A percentile compares a stretch with the other conserved stretches of the same genome.
phyloP scores from a whole-genome alignment of 2,888 invertebrate genomes.

The Hirtodrosophila confusa region DNA sequence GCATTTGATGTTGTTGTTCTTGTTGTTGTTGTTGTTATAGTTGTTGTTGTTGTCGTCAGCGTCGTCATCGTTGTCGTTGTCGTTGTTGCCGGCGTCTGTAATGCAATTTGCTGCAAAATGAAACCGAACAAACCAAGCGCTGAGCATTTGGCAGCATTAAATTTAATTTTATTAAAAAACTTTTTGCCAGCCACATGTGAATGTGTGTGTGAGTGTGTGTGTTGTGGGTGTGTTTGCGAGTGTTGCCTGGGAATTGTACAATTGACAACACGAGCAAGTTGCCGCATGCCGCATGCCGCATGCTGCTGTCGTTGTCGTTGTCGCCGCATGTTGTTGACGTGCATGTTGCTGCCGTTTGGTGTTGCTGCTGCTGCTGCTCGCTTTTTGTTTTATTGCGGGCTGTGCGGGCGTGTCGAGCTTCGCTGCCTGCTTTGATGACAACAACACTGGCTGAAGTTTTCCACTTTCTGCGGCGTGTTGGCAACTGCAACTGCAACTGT shows the following conservation, averaged over 20 bases:
- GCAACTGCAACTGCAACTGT: slow-evolving; percentile 61
- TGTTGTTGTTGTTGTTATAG: slow-evolving; percentile 33
- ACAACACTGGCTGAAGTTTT: slow-evolving; percentile 63
- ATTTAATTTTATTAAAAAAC: slow-evolving; percentile 78
- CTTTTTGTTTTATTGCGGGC: slow-evolving; percentile 59
- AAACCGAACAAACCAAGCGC: slow-evolving; percentile 64
- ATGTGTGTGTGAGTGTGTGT: slow-evolving; percentile 20
- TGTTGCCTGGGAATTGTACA: slow-evolving; percentile 69
- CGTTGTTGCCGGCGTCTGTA: slow-evolving; percentile 46
- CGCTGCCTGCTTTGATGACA: slow-evolving; percentile 48
- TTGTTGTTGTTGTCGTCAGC: slow-evolving; percentile 1
- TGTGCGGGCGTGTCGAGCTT: slow-evolving; percentile 54
- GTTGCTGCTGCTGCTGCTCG: slow-evolving; percentile 37
- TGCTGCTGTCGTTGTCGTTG: slow-evolving; percentile 51
- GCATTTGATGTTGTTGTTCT: slow-evolving; percentile 64
- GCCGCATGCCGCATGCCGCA: slow-evolving; percentile 26
- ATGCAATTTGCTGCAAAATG: slow-evolving; percentile 75
- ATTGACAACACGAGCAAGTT: slow-evolving; percentile 72
- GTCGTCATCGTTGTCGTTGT: slow-evolving; percentile 6
- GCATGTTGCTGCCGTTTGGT: slow-evolving; percentile 64
- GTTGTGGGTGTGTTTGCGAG: slow-evolving; percentile 13
- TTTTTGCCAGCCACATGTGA: slow-evolving; percentile 45
- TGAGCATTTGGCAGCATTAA: slow-evolving; percentile 73
- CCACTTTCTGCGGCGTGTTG: slow-evolving; percentile 27
- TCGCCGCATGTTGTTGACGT: slow-evolving; percentile 76